Evolutionary conservation across 2,888 invertebrate species (phyloP), one percentile per base, ranked within the genome.

Genomic region (Rhingia rostrata): DNA sequence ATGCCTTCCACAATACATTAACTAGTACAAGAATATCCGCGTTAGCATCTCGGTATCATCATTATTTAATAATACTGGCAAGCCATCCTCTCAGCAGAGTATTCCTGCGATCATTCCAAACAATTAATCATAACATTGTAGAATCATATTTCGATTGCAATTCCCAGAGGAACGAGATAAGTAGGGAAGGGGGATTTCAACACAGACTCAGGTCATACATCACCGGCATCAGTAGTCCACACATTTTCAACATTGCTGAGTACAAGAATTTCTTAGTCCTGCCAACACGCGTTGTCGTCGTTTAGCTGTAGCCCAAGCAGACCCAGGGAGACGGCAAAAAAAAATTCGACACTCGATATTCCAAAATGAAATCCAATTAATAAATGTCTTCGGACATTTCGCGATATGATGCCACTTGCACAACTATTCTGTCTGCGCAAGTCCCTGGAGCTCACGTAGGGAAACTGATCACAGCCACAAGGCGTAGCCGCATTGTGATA

Each of bases 361-460:
- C 78, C 49, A 83, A 83, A 83, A 79, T 83, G 78, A 83, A 83
- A 83, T 79, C 78, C 83, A 83, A 83, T 83, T 79, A 83, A 83
- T 83, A 83, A 83, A 83, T 83, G 83, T 83, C 83, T 83, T 83
- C 73, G 83, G 73, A 78, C 78, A 77, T 61, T 72, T 66, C 56
- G 72, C 77, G 66, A 70, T 77, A 70, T 77, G 82, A 82, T 82
- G 77, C 70, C 82, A 77, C 77, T 77, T 77, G 82, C 39, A 33
- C 43, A 66, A 82, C 58, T 61, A 14, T 47, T 53, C 53, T 45
- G 64, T 45, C 41, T 33, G 45, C 30, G 51, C 37, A 58, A 64
- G 70, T 60, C 70, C 70, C 67, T 83, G 66, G 49, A 61, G 73
- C 51, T 37, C n/a, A 60, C 39, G 58, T 79, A 60, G 64, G 66